These are phyloP conservation scores for Vireo altiloquus DNA, from an alignment of 2,113 vertebrate genomes.

Conservation along the genomic window DNA sequence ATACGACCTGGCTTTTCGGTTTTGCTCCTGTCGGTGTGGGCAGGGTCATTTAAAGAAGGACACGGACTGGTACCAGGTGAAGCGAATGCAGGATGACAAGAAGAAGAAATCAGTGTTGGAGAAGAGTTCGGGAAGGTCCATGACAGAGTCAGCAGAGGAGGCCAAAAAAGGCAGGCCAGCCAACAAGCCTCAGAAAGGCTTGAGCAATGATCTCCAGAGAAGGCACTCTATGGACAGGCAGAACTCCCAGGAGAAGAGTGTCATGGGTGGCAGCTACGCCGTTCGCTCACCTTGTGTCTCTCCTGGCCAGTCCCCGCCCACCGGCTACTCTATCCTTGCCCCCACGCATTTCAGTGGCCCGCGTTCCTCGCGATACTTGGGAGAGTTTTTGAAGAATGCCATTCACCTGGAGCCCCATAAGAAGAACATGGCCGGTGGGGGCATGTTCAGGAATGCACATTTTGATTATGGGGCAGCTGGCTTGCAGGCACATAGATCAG, in stretches of 20 bases:
- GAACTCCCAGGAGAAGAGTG: slow-evolving; percentile 87
- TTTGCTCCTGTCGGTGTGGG: slow-evolving; percentile 96
- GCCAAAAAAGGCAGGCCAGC: slow-evolving; percentile 83
- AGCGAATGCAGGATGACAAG: slow-evolving; percentile 91
- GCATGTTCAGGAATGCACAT: slow-evolving; percentile 76
- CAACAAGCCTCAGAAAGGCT: slow-evolving; percentile 82
- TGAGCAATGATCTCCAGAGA: slow-evolving; percentile 86
- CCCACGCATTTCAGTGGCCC: slow-evolving; percentile 79
- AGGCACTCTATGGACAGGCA: slow-evolving; percentile 91
- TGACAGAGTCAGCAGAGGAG: slow-evolving; percentile 80
- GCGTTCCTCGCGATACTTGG: slow-evolving; percentile 89
- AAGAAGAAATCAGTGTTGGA: slow-evolving; percentile 89
- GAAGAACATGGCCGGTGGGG: slow-evolving; percentile 80
- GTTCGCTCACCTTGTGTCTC: slow-evolving; percentile 87
- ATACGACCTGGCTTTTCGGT: slow-evolving; percentile 95
- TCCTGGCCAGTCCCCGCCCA: slow-evolving; percentile 89
- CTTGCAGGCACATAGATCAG: slow-evolving; percentile 79
- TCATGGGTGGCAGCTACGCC: slow-evolving; percentile 48
- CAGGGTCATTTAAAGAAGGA: slow-evolving; percentile 97
- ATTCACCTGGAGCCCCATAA: slow-evolving; percentile 90
- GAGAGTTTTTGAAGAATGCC: slow-evolving; percentile 93
- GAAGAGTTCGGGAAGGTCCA: slow-evolving; percentile 78
- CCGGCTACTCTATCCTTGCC: slow-evolving; percentile 87
- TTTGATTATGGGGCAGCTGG: slow-evolving; percentile 80
- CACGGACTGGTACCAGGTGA: slow-evolving; percentile 98